Evolutionary conservation across 2,113 vertebrate species (phyloP), one percentile per base, ranked within the genome.

Genomic region (Micronycteris hirsuta): DNA sequence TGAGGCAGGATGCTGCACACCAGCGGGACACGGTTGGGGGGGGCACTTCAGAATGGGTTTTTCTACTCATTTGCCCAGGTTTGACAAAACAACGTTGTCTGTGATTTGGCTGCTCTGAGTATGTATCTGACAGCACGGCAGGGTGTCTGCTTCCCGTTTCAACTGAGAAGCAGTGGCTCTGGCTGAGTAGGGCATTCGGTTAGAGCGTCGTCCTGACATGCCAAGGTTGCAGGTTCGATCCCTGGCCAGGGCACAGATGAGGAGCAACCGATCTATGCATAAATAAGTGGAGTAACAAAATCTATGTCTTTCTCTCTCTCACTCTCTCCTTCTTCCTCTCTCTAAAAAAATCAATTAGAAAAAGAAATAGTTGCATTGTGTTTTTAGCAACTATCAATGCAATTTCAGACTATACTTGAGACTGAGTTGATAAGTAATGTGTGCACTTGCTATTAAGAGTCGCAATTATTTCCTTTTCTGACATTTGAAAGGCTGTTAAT

Each of bases 11-110:
- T 9, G 58, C 41, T 19, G 26, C 73, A 58, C 0, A 5, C 45
- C 77, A 54, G 47, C 0, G 0, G 65, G 36, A 52, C n/a, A n/a
- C n/a, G n/a, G n/a, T n/a, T 28, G 58, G 9, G 11, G 36, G 12
- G 47, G 26, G 56, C 61, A 63, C 63, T 87, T 85, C 45, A 2
- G 65, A 84, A 68, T 26, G 85, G 63, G 56, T 65, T 96, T 90
- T 54, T 80, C 85, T 94, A 76, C 74, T 92, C 28, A 95, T 96
- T 91, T 83, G 73, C 86, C 36, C 36, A 10, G 54, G 87, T 93
- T 95, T 97, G 96, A 97, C 78, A 86, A 97, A 97, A 94, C 96
- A 95, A 77, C 94, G 89, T 12, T 91, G 89, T 89, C 93, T 95
- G 91, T 86, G 90, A 96, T 89, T 96, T 77, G 47, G 82, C 88